Evolutionary conservation across 2,113 vertebrate genomes (phyloP), one percentile per base, ranked within the genome.

Genomic region (Himantopus leucocephalus): DNA sequence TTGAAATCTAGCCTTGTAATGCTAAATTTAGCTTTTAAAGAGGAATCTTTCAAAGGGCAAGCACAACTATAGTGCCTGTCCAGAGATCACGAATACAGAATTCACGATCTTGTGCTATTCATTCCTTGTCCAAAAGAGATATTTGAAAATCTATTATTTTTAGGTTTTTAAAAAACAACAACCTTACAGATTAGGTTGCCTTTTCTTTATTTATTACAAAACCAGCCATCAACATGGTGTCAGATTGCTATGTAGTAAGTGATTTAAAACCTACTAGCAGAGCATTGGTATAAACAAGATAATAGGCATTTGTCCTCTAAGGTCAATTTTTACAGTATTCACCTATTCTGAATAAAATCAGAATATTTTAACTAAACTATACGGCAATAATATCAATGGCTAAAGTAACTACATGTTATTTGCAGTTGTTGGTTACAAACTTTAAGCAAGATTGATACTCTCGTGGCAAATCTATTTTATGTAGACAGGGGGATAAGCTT

Each of bases 191-290:
- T 78, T 64, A 53, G 22, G 9, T 35, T 76, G 53, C 26, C 15
- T 93, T 60, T 74, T 83, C 9, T 27, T 55, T 85, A 56, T 71
- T 85, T 79, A 90, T 92, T 94, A 91, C 53, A 80, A 85, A 97
- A 94, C 10, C 32, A 66, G 39, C 68, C 37, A 89, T 92, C 68
- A 95, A 77, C 50, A 35, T 67, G 19, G 26, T 68, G 41, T 90
- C 78, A 83, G 50, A 84, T 24, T 70, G 59, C 29, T 67, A 37
- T 7, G 2, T 39, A 84, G n/a, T 88, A 88, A 86, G 50, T 91
- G 75, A 96, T 95, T 97, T 97, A 93, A 62, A 94, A 85, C 68
- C 55, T 91, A 66, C 58, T 41, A 58, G 55, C 62, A 93, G 53
- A 91, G 29, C 12, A 60, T 4, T 66, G 58, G 35, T 77, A 58